Evolutionary conservation across 2,797 vertebrate genomes (phyloP), one percentile per base, ranked within the genome.

Genomic region (Halcyon badia): DNA sequence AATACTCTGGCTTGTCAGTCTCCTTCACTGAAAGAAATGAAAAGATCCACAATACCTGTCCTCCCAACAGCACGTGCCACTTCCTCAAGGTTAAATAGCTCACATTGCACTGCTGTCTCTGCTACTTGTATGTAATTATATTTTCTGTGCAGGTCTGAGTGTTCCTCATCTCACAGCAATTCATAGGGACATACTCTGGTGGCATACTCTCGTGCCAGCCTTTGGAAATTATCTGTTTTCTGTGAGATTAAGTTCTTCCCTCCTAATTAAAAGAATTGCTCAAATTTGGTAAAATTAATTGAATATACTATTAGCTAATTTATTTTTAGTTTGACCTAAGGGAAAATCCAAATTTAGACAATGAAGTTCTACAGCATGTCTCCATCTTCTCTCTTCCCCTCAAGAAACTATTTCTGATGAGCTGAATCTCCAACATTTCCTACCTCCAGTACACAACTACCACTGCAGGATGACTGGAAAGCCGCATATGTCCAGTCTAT

Each of bases 261-360:
- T 93, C 51, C 94, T 97, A 94, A 97, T 96, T 97, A 96, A 94
- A 94, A 93, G 39, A 91, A 96, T 91, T 93, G 73, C 85, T 96
- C 62, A 66, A 66, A 95, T 90, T 94, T 62, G 52, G 85, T 66
- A 97, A 93, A 96, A 95, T 94, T 97, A 97, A 97, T 96, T 97
- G 96, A 91, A 95, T 95, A 94, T 95, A 93, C 64, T 93, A 95
- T 95, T 95, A 96, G 70, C 76, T 95, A 90, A 97, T 97, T 95
- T 97, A 97, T 97, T 96, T 96, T 97, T 94, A 95, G 89, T 76
- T 86, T 79, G 87, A 91, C 95, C 91, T 95, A 66, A 91, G 97
- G 96, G 96, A 95, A 91, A 94, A 93, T 94, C 91, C 85, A 44
- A 24, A 95, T 97, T 93, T 95, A 95, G 91, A 72, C 1, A 0